A percentile compares a stretch with the other conserved stretches of the same genome.
These are phyloP conservation scores for Spicauda simplicius DNA, from an alignment of 2,888 invertebrate species.

Conservation along the genomic window DNA sequence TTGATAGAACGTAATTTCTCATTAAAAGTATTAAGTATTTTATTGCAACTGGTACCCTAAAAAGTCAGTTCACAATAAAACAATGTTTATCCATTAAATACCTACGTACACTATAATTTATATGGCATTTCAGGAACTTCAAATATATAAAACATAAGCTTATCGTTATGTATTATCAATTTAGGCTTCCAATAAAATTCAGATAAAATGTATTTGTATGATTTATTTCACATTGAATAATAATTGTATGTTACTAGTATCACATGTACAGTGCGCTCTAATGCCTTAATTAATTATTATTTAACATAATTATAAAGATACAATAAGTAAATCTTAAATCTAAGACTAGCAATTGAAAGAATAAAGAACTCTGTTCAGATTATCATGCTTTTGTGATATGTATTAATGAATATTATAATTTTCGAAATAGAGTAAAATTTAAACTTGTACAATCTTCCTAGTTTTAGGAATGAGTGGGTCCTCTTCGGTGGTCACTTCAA, in stretches of 20 bases:
- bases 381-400: conserved; percentile 77
- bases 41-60: no score
- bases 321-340: conserved; percentile 59
- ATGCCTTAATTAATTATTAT: conserved; percentile 41
- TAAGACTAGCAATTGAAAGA: conserved; percentile 78
- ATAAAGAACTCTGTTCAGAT: conserved; percentile 69
- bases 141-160: no score
- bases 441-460: conserved; percentile 81
- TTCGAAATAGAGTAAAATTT: conserved; percentile 45
- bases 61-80: no score
- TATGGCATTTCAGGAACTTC: no score
- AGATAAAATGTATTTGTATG: conserved; percentile 16
- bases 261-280: conserved; percentile 78
- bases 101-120: no score
- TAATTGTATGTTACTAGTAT: conserved; percentile 75
- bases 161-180: not conserved
- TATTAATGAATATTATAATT: conserved; percentile 50
- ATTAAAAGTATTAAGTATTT: no score
- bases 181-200: not conserved
- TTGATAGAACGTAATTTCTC: no score
- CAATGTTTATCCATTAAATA: no score
- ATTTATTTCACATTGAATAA: conserved; percentile 61
- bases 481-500: conserved; percentile 78
- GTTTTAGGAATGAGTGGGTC: conserved; percentile 78
- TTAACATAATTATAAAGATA: conserved; percentile 43